These are phyloP conservation scores for Trichogramma evanescens DNA, from an alignment of 2,888 invertebrate genomes.

Conservation along the genomic window DNA sequence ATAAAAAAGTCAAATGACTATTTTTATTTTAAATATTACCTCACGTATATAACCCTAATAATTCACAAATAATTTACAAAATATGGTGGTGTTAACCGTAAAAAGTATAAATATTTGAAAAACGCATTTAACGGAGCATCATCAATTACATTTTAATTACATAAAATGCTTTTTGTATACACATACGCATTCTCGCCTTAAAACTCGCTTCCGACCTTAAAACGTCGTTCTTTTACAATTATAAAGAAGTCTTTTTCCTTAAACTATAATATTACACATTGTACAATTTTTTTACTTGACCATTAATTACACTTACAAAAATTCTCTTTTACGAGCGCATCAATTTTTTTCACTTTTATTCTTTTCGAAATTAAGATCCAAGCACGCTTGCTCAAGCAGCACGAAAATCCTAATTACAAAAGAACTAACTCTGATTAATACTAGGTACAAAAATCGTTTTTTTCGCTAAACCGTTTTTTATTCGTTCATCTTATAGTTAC, in stretches of 20 bases:
- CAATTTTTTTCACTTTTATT: slow-evolving; percentile 3
- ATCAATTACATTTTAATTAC: no score
- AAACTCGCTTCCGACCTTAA: no score
- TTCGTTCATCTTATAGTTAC: slow-evolving; percentile 1
- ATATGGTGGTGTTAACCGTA: background rate
- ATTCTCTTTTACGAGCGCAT: slow-evolving; percentile 12
- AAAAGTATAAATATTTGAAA: background rate
- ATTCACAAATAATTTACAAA: no score
- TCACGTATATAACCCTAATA: no score
- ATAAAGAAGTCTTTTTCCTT: no score
- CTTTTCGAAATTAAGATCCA: slow-evolving; percentile 3
- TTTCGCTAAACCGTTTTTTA: slow-evolving; percentile 7
- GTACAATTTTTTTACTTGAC: slow-evolving; percentile 1
- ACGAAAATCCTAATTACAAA: no score
- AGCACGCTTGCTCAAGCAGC: no score
- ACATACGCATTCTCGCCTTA: no score
- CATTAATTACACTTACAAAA: background rate
- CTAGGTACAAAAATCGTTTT: slow-evolving; percentile 18
- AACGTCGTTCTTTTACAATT: no score
- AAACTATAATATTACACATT: background rate
- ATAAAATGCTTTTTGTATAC: no score
- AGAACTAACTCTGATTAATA: slow-evolving; percentile 3
- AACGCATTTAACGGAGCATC: no score
- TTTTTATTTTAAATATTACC: no score
- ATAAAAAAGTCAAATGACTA: background rate